phyloP scores from a whole-genome alignment of 2,888 invertebrate genomes.

The Papilio demoleus region DNA sequence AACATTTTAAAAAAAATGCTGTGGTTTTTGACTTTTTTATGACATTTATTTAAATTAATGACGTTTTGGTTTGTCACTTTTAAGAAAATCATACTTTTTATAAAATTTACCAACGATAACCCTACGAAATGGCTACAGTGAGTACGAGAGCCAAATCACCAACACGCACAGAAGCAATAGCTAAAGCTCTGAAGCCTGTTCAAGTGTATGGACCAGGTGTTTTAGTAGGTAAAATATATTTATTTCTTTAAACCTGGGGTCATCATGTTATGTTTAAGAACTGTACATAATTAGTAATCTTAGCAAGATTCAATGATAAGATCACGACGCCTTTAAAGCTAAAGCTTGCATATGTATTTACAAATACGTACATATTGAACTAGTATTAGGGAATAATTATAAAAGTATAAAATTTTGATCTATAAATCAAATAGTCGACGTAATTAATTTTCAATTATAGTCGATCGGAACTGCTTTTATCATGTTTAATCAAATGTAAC shows the following conservation, averaged over 20 bases:
- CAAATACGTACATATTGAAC: too few relatives aligned
- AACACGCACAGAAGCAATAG: conserved; percentile 64
- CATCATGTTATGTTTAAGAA: not conserved
- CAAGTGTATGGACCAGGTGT: conserved; percentile 62
- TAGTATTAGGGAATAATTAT: too few relatives aligned
- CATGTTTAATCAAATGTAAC: conserved; percentile 15
- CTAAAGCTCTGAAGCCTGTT: conserved; percentile 57
- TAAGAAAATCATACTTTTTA: not conserved
- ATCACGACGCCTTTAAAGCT: too few relatives aligned
- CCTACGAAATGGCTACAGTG: conserved; percentile 49
- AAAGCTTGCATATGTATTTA: too few relatives aligned
- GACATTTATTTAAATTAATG: not conserved
- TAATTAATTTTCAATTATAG: too few relatives aligned
- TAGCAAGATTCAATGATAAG: too few relatives aligned
- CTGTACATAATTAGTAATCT: too few relatives aligned
- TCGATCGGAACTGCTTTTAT: too few relatives aligned
- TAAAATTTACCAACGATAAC: not conserved
- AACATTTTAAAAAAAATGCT: too few relatives aligned
- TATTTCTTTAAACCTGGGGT: not conserved
- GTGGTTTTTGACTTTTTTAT: not conserved
- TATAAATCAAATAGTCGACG: too few relatives aligned
- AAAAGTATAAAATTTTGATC: too few relatives aligned
- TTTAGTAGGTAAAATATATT: conserved; percentile 55
- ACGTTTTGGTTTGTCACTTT: conserved; percentile 10
- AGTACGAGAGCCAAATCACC: conserved; percentile 67